Evolutionary conservation across 2,888 invertebrate species (phyloP).

Genomic region (Tetragnatha montana): DNA sequence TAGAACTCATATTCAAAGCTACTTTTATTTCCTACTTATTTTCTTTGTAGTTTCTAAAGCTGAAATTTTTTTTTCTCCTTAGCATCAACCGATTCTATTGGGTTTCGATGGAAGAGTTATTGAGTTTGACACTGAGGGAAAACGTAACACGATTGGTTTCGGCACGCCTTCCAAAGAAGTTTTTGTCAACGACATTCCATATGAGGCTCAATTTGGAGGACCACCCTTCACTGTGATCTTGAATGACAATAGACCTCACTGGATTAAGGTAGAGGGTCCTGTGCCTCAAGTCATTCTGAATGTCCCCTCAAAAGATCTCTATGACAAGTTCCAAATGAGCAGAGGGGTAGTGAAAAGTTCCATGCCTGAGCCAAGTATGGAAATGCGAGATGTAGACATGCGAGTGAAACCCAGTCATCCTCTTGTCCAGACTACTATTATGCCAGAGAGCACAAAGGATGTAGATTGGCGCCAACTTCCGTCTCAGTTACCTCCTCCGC

Average conservation of each 20-base stretch:
- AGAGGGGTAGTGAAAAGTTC: not conserved
- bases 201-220: constrained; percentile 94
- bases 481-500: not conserved
- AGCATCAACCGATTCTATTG: constrained; percentile 51
- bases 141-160: constrained; percentile 69
- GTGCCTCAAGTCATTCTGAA: constrained; percentile 96
- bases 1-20: not conserved
- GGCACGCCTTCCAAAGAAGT: constrained; percentile 72
- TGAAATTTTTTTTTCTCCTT: constrained; percentile 4
- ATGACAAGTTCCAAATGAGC: not conserved
- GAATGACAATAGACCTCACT: constrained; percentile 74
- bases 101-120: constrained; percentile 48
- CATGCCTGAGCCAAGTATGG: not conserved
- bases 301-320: constrained; percentile 79
- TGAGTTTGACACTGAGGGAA: constrained; percentile 66
- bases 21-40: not conserved
- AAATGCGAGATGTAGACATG: constrained; percentile 54
- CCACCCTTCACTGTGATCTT: constrained; percentile 84
- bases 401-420: constrained; percentile 20
- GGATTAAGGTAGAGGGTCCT: constrained; percentile 90
- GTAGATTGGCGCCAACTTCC: constrained; percentile 60
- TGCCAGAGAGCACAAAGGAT: constrained; percentile 53
- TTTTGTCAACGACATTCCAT: constrained; percentile 83
- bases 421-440: constrained; percentile 4
- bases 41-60: not conserved